Conservation (phyloP, 2,888 invertebrate genomes). For the Cephalotes varians region DNA sequence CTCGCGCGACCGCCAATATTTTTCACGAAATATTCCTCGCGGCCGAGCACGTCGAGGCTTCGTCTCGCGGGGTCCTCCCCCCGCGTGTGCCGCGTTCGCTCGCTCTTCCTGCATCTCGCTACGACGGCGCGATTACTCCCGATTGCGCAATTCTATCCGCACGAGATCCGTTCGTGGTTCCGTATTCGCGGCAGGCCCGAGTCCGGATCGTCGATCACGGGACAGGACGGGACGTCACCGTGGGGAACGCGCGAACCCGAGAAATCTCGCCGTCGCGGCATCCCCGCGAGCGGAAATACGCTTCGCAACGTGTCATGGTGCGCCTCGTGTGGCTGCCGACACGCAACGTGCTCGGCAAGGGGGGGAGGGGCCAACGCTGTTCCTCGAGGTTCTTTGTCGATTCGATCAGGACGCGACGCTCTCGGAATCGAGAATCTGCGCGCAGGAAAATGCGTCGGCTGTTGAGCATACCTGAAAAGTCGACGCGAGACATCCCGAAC, state of each 20-base stretch:
- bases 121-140: conserved; percentile 74
- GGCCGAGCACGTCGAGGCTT: background rate
- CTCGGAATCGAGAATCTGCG: background rate
- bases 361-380: background rate
- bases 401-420: background rate
- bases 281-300: conserved; percentile 74
- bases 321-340: conserved; percentile 63
- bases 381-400: background rate
- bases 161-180: conserved; percentile 56
- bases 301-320: conserved; percentile 79
- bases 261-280: conserved; percentile 19
- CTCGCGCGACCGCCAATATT: conserved; percentile 75
- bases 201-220: conserved; percentile 16
- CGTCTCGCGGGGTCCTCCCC: background rate
- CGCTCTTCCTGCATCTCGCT: background rate
- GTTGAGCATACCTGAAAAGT: background rate
- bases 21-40: background rate
- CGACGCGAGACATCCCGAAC: background rate
- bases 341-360: conserved; percentile 62
- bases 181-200: conserved; percentile 14
- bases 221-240: background rate
- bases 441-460: background rate
- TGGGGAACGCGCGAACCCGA: conserved; percentile 8
- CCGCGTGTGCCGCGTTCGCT: background rate
- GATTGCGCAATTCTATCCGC: conserved; percentile 83